These are phyloP conservation scores for Oncorhynchus clarkii DNA, from an alignment of 2,113 vertebrate genomes.

Conservation along the genomic window DNA sequence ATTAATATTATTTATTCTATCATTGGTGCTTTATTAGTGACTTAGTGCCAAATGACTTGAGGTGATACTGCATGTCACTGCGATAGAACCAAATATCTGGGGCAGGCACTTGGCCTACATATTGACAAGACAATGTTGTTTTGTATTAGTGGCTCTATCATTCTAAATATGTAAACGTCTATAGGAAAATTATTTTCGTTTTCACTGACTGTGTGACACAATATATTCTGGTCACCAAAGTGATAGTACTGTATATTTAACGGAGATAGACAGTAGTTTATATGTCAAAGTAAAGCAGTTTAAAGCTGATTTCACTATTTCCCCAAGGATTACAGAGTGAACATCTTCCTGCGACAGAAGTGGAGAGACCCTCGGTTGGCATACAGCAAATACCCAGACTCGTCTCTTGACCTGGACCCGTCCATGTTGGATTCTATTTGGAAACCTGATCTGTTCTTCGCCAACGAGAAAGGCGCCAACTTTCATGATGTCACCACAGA, in stretches of 20 bases:
- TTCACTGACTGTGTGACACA: too few relatives aligned
- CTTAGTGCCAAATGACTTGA: neutral
- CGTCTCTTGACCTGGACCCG: constrained; percentile 95
- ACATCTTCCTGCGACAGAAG: constrained; percentile 98
- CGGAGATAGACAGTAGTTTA: neutral
- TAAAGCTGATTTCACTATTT: constrained; percentile 58
- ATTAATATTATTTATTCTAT: too few relatives aligned
- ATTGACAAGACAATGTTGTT: neutral
- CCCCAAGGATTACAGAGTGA: constrained; percentile 96
- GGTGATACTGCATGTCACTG: neutral
- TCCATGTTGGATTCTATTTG: constrained; percentile 99
- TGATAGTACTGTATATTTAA: neutral
- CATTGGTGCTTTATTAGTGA: too few relatives aligned
- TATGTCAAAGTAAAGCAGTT: constrained; percentile 25
- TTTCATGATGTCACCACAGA: constrained; percentile 98
- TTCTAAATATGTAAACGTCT: neutral
- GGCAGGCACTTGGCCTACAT: constrained; percentile 2
- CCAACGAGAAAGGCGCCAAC: constrained; percentile 98
- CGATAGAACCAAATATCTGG: neutral
- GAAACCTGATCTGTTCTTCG: constrained; percentile 99
- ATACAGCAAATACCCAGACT: constrained; percentile 96
- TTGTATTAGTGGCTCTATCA: neutral
- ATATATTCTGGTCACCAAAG: neutral
- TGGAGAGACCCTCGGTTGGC: constrained; percentile 97
- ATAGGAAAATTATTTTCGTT: too few relatives aligned